Evolutionary conservation across 2,888 invertebrate species (phyloP).

Genomic region (Cosmopolites sordidus): DNA sequence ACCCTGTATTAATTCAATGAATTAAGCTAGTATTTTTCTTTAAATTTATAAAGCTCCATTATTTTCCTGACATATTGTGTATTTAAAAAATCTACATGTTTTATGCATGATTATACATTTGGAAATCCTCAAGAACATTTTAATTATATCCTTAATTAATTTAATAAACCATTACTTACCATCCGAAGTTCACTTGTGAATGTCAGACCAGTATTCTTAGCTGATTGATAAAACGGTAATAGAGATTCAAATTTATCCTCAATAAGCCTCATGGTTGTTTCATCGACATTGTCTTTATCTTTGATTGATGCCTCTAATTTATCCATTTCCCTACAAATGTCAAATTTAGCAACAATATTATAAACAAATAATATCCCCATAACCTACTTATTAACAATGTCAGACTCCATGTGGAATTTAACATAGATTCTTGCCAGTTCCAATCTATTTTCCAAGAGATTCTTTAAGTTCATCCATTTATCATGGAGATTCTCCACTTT

Average conservation of each 20-base stretch:
- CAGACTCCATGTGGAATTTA: conserved; percentile 67
- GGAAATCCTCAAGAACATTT: too few relatives aligned
- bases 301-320: conserved; percentile 58
- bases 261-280: conserved; percentile 50
- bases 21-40: too few relatives aligned
- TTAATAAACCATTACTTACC: conserved; percentile 45
- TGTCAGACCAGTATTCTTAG: conserved; percentile 63
- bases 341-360: background rate
- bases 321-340: conserved; percentile 54
- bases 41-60: too few relatives aligned
- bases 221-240: conserved; percentile 59
- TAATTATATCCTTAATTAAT: too few relatives aligned
- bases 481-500: conserved; percentile 61
- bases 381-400: conserved; percentile 54
- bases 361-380: background rate
- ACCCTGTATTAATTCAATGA: too few relatives aligned
- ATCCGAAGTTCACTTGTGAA: conserved; percentile 60
- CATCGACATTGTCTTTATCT: conserved; percentile 49
- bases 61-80: too few relatives aligned
- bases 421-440: conserved; percentile 64
- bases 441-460: conserved; percentile 59
- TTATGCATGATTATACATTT: too few relatives aligned
- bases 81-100: too few relatives aligned
- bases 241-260: conserved; percentile 65
- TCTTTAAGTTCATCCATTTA: conserved; percentile 61